Percentiles rank a stretch among this genome's conserved stretches.
These are phyloP conservation scores for Diabrotica undecimpunctata DNA, from an alignment of 1,140 invertebrate genomes.

Conservation along the genomic window DNA sequence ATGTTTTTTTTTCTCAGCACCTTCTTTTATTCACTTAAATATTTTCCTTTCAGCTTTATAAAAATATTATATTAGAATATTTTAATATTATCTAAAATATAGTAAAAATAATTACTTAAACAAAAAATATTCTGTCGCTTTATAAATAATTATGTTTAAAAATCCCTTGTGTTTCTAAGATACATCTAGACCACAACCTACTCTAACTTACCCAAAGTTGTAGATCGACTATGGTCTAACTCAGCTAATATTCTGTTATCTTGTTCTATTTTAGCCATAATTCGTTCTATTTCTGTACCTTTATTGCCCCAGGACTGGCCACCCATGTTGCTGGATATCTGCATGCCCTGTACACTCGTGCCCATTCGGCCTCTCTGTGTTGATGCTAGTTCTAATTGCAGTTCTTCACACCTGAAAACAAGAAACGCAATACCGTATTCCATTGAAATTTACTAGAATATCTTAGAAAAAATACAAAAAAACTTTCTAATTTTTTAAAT, in stretches of 20 bases:
- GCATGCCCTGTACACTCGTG: constrained; percentile 36
- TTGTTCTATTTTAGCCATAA: constrained; percentile 93
- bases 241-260: constrained; percentile 82
- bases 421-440: too few relatives aligned
- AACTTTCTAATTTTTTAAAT: neutral
- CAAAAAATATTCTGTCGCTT: too few relatives aligned
- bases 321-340: constrained; percentile 52
- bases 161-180: constrained; percentile 3
- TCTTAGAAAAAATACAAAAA: too few relatives aligned
- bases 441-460: too few relatives aligned
- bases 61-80: too few relatives aligned
- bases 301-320: constrained; percentile 52
- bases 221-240: constrained; percentile 74
- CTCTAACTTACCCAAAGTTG: constrained; percentile 44
- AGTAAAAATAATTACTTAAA: too few relatives aligned
- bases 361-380: constrained; percentile 43
- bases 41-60: too few relatives aligned
- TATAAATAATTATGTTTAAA: neutral
- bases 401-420: constrained; percentile 68
- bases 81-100: too few relatives aligned
- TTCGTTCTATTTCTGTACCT: constrained; percentile 82
- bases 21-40: too few relatives aligned
- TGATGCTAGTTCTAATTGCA: constrained; percentile 79
- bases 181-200: constrained; percentile 12
- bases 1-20: too few relatives aligned